Evolutionary conservation across 2,888 invertebrate genomes (phyloP).

Genomic region (Ennomos erosarius): DNA sequence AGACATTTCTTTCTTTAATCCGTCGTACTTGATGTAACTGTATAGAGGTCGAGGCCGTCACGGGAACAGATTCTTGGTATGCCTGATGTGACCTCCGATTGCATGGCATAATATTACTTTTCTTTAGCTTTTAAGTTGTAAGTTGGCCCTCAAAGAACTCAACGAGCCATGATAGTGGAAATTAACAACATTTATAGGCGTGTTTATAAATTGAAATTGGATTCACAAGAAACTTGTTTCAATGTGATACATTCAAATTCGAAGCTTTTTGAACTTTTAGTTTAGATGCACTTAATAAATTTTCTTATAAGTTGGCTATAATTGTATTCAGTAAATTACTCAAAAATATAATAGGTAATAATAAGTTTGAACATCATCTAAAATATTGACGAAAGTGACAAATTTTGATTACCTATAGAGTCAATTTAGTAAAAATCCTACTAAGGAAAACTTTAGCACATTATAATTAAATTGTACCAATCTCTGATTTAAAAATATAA

Average conservation of each 20-base stretch:
- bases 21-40: slow-evolving; percentile 50
- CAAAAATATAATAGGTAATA: background rate
- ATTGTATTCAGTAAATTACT: no score
- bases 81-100: slow-evolving; percentile 55
- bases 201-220: background rate
- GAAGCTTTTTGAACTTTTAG: no score
- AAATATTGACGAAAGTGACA: no score
- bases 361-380: background rate
- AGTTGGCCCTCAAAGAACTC: slow-evolving; percentile 28
- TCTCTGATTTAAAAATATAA: slow-evolving; percentile 35
- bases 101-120: slow-evolving; percentile 53
- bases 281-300: no score
- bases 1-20: slow-evolving; percentile 9
- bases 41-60: slow-evolving; percentile 72
- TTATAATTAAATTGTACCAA: slow-evolving; percentile 9
- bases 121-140: slow-evolving; percentile 43
- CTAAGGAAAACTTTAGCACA: slow-evolving; percentile 16
- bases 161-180: slow-evolving; percentile 28
- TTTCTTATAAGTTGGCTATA: no score
- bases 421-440: no score
- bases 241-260: no score
- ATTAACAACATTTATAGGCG: slow-evolving; percentile 19
- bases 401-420: no score
- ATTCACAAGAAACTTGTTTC: no score
- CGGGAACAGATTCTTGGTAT: slow-evolving; percentile 75